Base-by-base conservation (phyloP, 1,140 invertebrate species). In the Leucophenga varia region DNA sequence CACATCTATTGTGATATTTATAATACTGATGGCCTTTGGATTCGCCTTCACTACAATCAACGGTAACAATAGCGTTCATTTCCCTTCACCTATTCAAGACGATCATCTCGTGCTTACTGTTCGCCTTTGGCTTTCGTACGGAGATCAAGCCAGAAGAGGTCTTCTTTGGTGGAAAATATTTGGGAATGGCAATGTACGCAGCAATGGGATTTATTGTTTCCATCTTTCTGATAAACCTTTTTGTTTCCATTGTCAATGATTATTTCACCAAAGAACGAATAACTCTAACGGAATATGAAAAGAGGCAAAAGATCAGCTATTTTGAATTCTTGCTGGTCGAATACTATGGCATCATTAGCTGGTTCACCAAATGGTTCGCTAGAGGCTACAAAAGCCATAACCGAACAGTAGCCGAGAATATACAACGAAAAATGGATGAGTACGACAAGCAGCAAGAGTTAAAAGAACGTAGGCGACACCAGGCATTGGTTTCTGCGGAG, bases 201-300 rank as follows among this genome's bases (percentile, higher is more conserved):
- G 14, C 42, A 2, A 8, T 52, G 19, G 42, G 46, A 43, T 45
- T 52, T 16, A 38, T 37, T 8, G 44, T 52, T 18, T 22, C 43
- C 8, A 46, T 52, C 21, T 25, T 52, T 16, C 20, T 52, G 8
- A 34, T 52, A 1, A 52, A 52, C 30, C 17, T 52, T 6, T 46
- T 52, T 16, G 38, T 47, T n/a, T 46, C 43, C 1, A 12, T 52
- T 5, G 41, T 46, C 7, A 42, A 38, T n/a, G 39, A 42, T 39
- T 34, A 46, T 32, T 50, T 44, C 21, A 10, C 41, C 10, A 28
- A 38, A 7, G 39, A 43, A 43, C 38, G 36, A 21, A 4, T 32
- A 38, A n/a, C n/a, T n/a, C n/a, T n/a, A 17, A 14, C 19, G 12
- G 35, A 39, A 6, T 14, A 22, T 16, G 18, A 44, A 14, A 12